phyloP scores from a whole-genome alignment of 2,797 vertebrate species.

The Danio tinwini region DNA sequence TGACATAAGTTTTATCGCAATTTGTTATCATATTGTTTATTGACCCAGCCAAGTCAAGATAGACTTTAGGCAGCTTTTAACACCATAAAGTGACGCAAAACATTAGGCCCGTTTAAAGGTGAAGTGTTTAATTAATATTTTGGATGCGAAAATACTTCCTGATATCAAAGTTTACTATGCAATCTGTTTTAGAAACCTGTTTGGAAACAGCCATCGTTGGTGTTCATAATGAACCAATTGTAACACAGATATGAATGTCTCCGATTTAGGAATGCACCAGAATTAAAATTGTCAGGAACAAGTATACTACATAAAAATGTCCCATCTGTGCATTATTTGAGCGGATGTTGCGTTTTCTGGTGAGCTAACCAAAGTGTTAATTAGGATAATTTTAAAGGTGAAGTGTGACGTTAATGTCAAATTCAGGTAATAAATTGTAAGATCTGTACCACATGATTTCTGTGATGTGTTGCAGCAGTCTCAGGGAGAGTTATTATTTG shows the following conservation, averaged over 20 bases:
- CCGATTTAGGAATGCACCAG: no score
- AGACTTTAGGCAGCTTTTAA: background rate
- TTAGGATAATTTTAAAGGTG: no score
- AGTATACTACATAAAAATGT: no score
- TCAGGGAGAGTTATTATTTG: conserved; percentile 1
- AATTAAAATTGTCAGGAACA: no score
- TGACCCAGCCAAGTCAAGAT: background rate
- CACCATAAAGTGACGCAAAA: conserved; percentile 4
- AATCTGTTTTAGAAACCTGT: background rate
- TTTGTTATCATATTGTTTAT: no score
- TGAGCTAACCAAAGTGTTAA: no score
- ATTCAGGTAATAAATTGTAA: conserved; percentile 5
- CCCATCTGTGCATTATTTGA: no score
- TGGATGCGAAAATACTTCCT: background rate
- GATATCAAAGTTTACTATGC: background rate
- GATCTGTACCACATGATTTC: background rate
- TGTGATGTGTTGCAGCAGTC: background rate
- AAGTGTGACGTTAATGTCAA: background rate
- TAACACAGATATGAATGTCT: background rate
- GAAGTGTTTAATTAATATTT: background rate
- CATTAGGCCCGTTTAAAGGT: background rate
- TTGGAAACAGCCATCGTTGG: background rate
- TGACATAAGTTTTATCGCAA: no score
- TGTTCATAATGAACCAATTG: background rate
- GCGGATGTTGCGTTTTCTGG: no score